These are phyloP conservation scores for Pyrochroa serraticornis DNA, from an alignment of 2,888 invertebrate species.

Conservation along the genomic window DNA sequence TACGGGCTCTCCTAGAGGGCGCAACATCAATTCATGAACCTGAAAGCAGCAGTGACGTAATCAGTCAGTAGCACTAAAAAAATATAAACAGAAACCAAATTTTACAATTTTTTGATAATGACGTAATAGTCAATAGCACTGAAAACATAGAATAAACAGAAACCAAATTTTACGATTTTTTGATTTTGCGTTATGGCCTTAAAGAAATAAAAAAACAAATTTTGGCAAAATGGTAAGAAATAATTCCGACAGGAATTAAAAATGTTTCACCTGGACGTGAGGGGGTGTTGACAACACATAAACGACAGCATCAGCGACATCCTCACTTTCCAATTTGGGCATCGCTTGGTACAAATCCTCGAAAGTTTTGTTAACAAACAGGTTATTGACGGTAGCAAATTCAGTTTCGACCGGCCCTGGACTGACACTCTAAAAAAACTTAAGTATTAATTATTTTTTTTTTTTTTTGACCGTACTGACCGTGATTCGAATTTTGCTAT, in stretches of 20 bases:
- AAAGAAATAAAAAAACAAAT: too few relatives aligned
- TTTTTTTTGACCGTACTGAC: constrained; percentile 38
- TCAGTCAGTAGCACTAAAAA: too few relatives aligned
- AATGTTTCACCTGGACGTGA: constrained; percentile 22
- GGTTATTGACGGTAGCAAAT: constrained; percentile 19
- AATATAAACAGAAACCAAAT: neutral
- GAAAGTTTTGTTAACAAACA: constrained; percentile 10
- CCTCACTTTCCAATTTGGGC: constrained; percentile 23
- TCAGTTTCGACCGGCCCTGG: constrained; percentile 42
- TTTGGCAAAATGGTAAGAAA: too few relatives aligned
- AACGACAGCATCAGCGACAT: constrained; percentile 26
- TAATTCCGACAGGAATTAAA: too few relatives aligned
- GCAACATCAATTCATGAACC: constrained; percentile 25
- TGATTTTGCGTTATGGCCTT: too few relatives aligned
- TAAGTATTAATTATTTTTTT: neutral
- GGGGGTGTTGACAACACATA: constrained; percentile 28
- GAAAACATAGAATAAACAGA: too few relatives aligned
- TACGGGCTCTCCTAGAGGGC: constrained; percentile 24
- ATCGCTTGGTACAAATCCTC: constrained; percentile 9
- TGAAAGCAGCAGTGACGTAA: neutral
- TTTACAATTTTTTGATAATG: neutral
- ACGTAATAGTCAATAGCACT: too few relatives aligned
- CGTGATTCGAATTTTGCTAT: constrained; percentile 48
- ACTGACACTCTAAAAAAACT: constrained; percentile 40
- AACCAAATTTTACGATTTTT: too few relatives aligned